A percentile compares a stretch with the other conserved stretches of the same genome.
Evolutionary conservation across 92 coral and sea anemone species (phyloP).

Genomic region (Heliopora coerulea): DNA sequence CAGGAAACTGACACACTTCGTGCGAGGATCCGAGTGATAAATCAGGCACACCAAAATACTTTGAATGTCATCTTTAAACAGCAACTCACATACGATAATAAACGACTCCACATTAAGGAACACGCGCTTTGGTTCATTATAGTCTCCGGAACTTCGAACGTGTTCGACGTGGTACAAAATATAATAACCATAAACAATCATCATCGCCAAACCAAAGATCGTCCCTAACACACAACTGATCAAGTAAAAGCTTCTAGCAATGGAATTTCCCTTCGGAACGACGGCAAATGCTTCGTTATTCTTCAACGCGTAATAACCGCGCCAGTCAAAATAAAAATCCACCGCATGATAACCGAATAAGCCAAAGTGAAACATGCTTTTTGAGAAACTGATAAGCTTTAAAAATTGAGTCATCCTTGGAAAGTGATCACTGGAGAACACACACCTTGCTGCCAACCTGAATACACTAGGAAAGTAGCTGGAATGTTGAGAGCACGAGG

Average conservation of each 20-base stretch:
- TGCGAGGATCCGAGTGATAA: background rate
- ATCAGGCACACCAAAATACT: background rate
- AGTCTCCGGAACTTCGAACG: background rate
- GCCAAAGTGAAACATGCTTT: background rate
- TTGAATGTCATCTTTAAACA: conserved; percentile 21
- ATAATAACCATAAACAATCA: conserved; percentile 3
- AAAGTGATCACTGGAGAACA: no score
- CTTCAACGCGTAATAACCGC: background rate
- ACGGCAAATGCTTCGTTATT: conserved; percentile 12
- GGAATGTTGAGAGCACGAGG: no score
- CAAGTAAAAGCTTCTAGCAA: background rate
- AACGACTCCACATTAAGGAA: background rate
- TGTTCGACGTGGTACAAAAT: conserved; percentile 6
- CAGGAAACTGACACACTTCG: background rate
- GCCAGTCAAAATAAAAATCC: conserved; percentile 21
- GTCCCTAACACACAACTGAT: conserved; percentile 20
- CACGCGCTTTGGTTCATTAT: background rate
- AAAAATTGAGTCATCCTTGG: no score
- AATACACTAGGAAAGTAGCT: no score
- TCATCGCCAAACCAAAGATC: background rate
- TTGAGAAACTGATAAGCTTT: background rate
- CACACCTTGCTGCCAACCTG: no score
- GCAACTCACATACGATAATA: conserved; percentile 1
- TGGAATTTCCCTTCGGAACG: background rate
- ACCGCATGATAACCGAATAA: conserved; percentile 15